These are phyloP conservation scores for Garra rufa DNA, from an alignment of 2,113 vertebrate genomes.

Conservation along the genomic window DNA sequence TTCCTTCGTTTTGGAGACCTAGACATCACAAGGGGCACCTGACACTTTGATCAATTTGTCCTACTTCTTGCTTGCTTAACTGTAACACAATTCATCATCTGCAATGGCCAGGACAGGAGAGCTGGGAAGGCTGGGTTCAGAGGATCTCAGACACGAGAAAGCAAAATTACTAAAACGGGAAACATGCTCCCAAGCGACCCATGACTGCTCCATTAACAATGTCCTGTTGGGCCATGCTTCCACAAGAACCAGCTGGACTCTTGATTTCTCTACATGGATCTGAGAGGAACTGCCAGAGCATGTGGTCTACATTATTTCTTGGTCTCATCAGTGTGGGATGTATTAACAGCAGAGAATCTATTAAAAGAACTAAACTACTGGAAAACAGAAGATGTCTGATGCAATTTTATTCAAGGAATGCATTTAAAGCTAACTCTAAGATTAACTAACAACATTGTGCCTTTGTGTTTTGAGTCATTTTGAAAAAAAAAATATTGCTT, in stretches of 20 bases:
- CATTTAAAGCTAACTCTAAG: slow-evolving; percentile 29
- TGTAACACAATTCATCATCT: slow-evolving; percentile 82
- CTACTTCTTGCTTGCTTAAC: slow-evolving; percentile 79
- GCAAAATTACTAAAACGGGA: slow-evolving; percentile 76
- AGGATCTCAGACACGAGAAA: slow-evolving; percentile 67
- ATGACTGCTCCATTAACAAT: slow-evolving; percentile 72
- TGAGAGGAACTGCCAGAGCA: slow-evolving; percentile 43
- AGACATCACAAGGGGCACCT: slow-evolving; percentile 79
- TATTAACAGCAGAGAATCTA: slow-evolving; percentile 15
- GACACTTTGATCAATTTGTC: slow-evolving; percentile 84
- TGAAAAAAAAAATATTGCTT: neutral
- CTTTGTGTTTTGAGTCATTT: slow-evolving; percentile 69
- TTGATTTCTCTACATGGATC: slow-evolving; percentile 27
- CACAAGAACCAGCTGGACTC: slow-evolving; percentile 48
- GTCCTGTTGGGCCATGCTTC: slow-evolving; percentile 67
- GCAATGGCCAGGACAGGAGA: slow-evolving; percentile 74
- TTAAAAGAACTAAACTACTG: slow-evolving; percentile 13
- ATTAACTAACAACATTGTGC: slow-evolving; percentile 55
- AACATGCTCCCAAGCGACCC: slow-evolving; percentile 68
- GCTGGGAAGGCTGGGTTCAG: slow-evolving; percentile 68
- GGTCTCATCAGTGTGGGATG: slow-evolving; percentile 11
- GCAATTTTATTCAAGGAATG: slow-evolving; percentile 50
- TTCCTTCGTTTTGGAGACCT: slow-evolving; percentile 70
- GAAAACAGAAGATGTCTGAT: slow-evolving; percentile 7
- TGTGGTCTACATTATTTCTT: slow-evolving; percentile 32